Evolutionary conservation across 1,140 invertebrate genomes (phyloP), one percentile per base, ranked within the genome.

Genomic region (Musca domestica): DNA sequence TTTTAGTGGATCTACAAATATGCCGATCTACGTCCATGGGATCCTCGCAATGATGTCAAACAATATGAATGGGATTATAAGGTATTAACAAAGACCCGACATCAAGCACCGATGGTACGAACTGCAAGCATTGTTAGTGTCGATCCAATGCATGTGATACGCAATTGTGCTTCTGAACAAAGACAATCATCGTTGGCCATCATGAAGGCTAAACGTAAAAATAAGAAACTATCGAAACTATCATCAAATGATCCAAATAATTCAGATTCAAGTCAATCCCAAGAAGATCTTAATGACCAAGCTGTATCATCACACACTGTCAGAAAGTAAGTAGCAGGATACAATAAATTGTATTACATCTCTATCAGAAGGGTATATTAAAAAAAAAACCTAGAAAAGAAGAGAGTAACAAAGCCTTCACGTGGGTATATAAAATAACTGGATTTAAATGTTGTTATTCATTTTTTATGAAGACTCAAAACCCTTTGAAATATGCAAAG

Each of bases 61-160:
- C 92, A 94, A 79, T 95, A 90, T 74, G 93, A 95, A 77, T 82
- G 86, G 67, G 86, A 91, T 69, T 92, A 88, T 74, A 83, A 88
- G 64, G 87, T 93, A 17, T 83, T 87, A 67, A 92, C 91, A 22
- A 88, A 91, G 78, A 92, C 90, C 10, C 85, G 87, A 49, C 89
- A 91, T 77, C 87, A 87, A 71, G 89, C 90, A 52, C 89, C 90
- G 64, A 88, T 90, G 72, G 87, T 88, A 74, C 83, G 87, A 48
- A 85, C 87, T 58, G 84, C 87, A 25, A 88, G 87, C 72, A 87
- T 88, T 34, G 84, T 88, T 34, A 87, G 86, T 64, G 82, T 85
- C 30, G 87, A 88, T 61, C 84, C 85, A 64, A 83, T 84, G 73
- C 72, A 80, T 56, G 74, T 80, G 68, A 72, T 71, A 71, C 56